Evolutionary conservation across 2,797 vertebrate genomes (phyloP).

Genomic region (Knipowitschia caucasica): DNA sequence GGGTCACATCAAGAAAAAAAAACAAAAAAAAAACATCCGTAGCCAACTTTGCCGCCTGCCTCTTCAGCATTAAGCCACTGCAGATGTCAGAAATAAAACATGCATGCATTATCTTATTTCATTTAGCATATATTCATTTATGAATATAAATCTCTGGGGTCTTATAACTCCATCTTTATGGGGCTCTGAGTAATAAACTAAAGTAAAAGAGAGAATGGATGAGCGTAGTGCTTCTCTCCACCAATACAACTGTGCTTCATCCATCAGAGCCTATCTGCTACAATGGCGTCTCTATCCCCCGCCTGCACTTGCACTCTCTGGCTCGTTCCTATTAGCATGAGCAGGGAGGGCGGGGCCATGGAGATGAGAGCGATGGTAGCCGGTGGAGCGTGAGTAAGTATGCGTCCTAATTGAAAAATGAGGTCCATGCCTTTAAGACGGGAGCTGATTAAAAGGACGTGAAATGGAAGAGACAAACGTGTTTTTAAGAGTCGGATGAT

Average conservation of each 20-base stretch:
- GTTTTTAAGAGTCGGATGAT: neutral
- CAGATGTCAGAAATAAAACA: slow-evolving; percentile 36
- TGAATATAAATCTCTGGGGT: neutral
- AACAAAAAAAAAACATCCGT: slow-evolving; percentile 1
- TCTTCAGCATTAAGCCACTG: slow-evolving; percentile 42
- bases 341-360: slow-evolving; percentile 16
- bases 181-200: slow-evolving; percentile 4
- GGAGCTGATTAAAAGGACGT: slow-evolving; percentile 47
- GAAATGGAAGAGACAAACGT: slow-evolving; percentile 27
- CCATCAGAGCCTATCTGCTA: slow-evolving; percentile 41
- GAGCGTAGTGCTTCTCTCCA: slow-evolving; percentile 21
- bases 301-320: neutral
- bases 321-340: slow-evolving; percentile 32
- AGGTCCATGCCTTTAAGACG: slow-evolving; percentile 42
- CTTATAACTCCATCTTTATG: slow-evolving; percentile 9
- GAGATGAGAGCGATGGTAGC: slow-evolving; percentile 56
- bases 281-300: slow-evolving; percentile 41
- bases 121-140: slow-evolving; percentile 8
- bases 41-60: slow-evolving; percentile 34
- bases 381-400: slow-evolving; percentile 45
- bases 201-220: slow-evolving; percentile 11
- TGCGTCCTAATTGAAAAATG: slow-evolving; percentile 63
- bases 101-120: slow-evolving; percentile 7
- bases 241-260: slow-evolving; percentile 17
- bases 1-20: slow-evolving; percentile 51